Evolutionary conservation across 2,113 vertebrate genomes (phyloP).

Genomic region (Channa maculata): DNA sequence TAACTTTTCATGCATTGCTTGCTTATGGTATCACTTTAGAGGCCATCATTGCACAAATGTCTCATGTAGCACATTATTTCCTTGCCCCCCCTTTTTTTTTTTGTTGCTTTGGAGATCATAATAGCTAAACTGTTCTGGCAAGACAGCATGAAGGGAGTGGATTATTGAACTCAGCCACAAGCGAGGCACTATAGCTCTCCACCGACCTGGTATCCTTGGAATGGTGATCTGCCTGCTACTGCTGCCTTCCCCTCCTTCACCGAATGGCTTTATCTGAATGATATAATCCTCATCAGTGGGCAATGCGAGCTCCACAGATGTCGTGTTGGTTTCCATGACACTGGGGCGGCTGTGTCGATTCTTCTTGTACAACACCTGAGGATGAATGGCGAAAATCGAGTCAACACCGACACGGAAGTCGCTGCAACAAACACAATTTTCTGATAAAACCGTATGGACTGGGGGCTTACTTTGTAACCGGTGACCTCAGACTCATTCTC

Average conservation of each 20-base stretch:
- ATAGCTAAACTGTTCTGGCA: slow-evolving; percentile 40
- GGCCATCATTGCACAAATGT: slow-evolving; percentile 34
- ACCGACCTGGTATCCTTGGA: slow-evolving; percentile 88
- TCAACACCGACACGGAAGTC: neutral
- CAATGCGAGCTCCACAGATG: slow-evolving; percentile 93
- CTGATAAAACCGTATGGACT: neutral
- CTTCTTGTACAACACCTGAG: slow-evolving; percentile 94
- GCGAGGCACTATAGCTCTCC: slow-evolving; percentile 51
- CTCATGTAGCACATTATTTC: slow-evolving; percentile 47
- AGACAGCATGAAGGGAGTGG: slow-evolving; percentile 29
- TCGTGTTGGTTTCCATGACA: slow-evolving; percentile 95
- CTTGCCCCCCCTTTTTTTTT: slow-evolving; percentile 20
- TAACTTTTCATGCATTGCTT: slow-evolving; percentile 24
- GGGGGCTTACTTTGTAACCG: slow-evolving; percentile 93
- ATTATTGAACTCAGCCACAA: slow-evolving; percentile 34
- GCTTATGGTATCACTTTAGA: slow-evolving; percentile 16
- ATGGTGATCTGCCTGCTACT: slow-evolving; percentile 96
- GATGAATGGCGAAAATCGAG: neutral
- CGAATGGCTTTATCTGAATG: slow-evolving; percentile 94
- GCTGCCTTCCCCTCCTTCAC: slow-evolving; percentile 96
- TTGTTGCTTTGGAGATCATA: slow-evolving; percentile 29
- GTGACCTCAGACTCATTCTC: slow-evolving; percentile 98
- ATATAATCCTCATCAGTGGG: slow-evolving; percentile 95
- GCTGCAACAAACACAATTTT: slow-evolving; percentile 22
- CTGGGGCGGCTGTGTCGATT: slow-evolving; percentile 89